Conservation (phyloP, 2,797 vertebrate species). For the Eulemur albifrons region DNA sequence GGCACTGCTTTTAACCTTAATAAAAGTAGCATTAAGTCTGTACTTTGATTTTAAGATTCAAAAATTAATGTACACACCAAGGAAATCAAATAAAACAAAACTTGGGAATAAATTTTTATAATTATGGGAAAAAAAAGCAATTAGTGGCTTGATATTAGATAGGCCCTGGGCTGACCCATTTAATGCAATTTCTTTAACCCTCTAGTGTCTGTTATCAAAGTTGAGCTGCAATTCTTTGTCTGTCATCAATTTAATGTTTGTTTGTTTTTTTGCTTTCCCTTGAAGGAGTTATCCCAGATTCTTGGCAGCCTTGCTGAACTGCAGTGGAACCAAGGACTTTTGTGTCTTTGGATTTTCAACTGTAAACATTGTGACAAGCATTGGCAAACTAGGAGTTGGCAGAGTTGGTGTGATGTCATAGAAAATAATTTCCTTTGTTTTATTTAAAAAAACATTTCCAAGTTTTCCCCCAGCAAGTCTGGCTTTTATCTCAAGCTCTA, state of each 20-base stretch:
- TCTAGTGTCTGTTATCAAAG: background rate
- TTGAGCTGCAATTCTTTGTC: background rate
- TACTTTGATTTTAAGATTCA: slow-evolving; percentile 48
- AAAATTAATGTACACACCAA: background rate
- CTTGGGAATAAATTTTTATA: background rate
- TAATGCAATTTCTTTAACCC: background rate
- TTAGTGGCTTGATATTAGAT: background rate
- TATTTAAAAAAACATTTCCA: slow-evolving; percentile 61
- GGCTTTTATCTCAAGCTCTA: slow-evolving; percentile 62
- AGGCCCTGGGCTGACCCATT: background rate
- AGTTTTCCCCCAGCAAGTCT: slow-evolving; percentile 50
- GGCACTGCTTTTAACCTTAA: background rate
- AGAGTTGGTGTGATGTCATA: slow-evolving; percentile 63
- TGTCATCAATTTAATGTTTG: background rate
- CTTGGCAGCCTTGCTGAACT: slow-evolving; percentile 50
- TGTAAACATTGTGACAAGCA: slow-evolving; percentile 66
- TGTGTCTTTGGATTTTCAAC: slow-evolving; percentile 51
- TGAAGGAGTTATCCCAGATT: slow-evolving; percentile 52
- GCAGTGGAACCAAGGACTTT: slow-evolving; percentile 56
- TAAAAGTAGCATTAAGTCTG: background rate
- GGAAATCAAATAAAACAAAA: slow-evolving; percentile 34
- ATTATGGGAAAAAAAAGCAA: slow-evolving; percentile 41
- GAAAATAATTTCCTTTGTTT: slow-evolving; percentile 73
- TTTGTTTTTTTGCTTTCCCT: background rate
- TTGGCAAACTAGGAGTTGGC: slow-evolving; percentile 53